Evolutionary conservation across 1,140 invertebrate species (phyloP), one percentile per base, ranked within the genome.

Genomic region (Pogonus chalceus): DNA sequence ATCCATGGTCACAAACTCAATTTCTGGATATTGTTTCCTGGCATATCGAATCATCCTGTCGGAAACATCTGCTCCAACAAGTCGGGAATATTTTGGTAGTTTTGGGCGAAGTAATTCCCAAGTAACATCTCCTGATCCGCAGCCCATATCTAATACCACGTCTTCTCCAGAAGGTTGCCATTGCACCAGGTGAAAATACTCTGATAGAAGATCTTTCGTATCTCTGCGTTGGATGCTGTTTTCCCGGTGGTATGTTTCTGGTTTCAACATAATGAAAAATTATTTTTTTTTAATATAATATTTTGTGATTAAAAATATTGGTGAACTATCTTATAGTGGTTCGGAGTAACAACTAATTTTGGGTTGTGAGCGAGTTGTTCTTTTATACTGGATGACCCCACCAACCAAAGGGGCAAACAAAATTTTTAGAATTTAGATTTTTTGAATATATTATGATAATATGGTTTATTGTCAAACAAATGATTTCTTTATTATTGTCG

Each of bases 41-140:
- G 86, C 85, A 58, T 77, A 82, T 2, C 78, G 69, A 0, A 89
- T 69, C 85, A 90, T 89, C 48, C 79, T 71, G 12, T 77, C 71
- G 12, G 84, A 88, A 49, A 86, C 76, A 59, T 90, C 87, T 1
- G 77, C 76, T 10, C 83, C 86, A 2, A 80, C 59, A 1, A 82
- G 47, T 49, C 66, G 67, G 2, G 67, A 62, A 10, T 71, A 75
- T 2, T 64, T 59, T 0, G 84, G 80, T n/a, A 90, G 60, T 54
- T 75, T 71, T 0, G 81, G 81, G 46, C 81, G 66, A 9, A 91
- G 68, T n/a, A 88, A 66, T 20, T 81, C 74, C 12, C 76, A 75
- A 0, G 85, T 86, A 3, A 90, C 80, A 58, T 82, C 76, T 0
- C 88, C 88, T 16, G 86, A 82, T 0, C 87, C 89, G 50, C 84